phyloP scores from a whole-genome alignment of 1,140 invertebrate species.

The Rhagoletis zephyria region DNA sequence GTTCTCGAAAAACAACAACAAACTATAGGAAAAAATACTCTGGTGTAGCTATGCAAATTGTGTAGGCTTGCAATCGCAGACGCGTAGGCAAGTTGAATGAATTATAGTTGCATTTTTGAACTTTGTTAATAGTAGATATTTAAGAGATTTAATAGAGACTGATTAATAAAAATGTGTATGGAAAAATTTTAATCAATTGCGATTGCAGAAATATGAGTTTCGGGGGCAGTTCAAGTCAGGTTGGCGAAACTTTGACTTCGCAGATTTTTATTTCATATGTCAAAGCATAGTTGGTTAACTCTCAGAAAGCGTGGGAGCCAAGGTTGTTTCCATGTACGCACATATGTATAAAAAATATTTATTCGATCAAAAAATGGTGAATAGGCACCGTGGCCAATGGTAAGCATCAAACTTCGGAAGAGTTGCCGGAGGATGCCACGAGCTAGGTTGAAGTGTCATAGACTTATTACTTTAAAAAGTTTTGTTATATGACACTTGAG shows the following conservation, averaged over 20 bases:
- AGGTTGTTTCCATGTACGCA: no score
- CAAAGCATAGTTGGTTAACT: no score
- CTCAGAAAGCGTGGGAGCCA: no score
- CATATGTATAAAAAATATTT: no score
- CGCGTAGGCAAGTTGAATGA: constrained; percentile 39
- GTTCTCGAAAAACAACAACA: neutral
- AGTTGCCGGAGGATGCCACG: no score
- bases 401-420: no score
- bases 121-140: constrained; percentile 26
- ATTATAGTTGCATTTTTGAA: constrained; percentile 41
- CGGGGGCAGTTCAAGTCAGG: neutral
- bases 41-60: constrained; percentile 2
- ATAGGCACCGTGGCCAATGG: no score
- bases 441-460: no score
- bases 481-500: no score
- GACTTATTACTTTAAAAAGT: no score
- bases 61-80: neutral
- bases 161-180: constrained; percentile 17
- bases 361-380: no score
- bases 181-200: constrained; percentile 18
- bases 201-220: constrained; percentile 9
- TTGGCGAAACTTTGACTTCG: neutral
- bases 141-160: constrained; percentile 36
- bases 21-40: neutral
- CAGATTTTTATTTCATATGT: neutral